Evolutionary conservation across 2,113 vertebrate species (phyloP), one percentile per base, ranked within the genome.

Genomic region (Hyla sarda): DNA sequence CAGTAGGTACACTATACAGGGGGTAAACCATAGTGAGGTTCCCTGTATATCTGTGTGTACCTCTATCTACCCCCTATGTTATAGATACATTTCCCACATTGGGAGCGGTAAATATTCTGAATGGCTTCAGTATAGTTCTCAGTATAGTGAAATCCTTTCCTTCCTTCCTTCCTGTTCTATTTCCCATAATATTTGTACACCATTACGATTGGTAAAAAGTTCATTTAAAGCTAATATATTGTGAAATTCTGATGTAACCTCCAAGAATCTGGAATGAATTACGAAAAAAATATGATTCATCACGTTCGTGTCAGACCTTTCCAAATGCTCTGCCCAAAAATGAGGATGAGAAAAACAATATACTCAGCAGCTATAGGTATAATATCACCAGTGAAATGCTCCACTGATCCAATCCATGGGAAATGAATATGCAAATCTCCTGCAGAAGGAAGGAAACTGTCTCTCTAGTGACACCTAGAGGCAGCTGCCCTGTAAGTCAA

Each of bases 221-320:
- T 69, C 34, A 69, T 69, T 69, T 69, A 69, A 34, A 69, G 65
- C 30, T 34, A 34, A 41, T 69, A 69, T 69, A 69, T 69, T 69
- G 32, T 34, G 65, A 69, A 69, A 69, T 30, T 34, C 14, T 69
- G 1, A 21, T 69, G 65, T 37, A 69, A 69, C 32, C 6, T 67
- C 30, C 32, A 30, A 34, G 19, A 69, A 69, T 34, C 32, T n/a
- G 65, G 65, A 21, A 69, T 10, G 16, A 69, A 69, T 69, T 69
- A 34, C 65, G 8, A 34, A 69, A 69, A 30, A 37, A 1, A 32
- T 34, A 8, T 34, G 30, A 34, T 67, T 67, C 65, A 69, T 69
- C 4, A 69, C 32, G 16, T 32, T 67, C 16, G 8, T 5, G 6
- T 3, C 32, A 12, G 6, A 67, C 28, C 30, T 69, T 37, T 69